These are phyloP conservation scores for Choristoneura rosaceana DNA, from an alignment of 2,888 invertebrate genomes.

Conservation along the genomic window DNA sequence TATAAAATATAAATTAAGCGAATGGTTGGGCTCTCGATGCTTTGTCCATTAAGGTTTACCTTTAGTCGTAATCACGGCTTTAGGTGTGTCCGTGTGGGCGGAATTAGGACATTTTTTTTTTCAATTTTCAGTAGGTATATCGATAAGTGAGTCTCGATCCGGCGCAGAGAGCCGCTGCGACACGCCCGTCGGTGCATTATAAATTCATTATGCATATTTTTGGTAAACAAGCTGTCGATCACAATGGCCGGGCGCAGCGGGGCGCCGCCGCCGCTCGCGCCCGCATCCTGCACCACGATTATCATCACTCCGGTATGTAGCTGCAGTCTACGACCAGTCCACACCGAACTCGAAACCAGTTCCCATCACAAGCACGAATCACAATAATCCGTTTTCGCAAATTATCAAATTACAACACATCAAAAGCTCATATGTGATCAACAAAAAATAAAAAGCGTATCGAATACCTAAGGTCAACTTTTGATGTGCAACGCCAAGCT, in stretches of 20 bases:
- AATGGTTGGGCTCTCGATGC: slow-evolving; percentile 16
- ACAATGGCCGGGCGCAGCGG: slow-evolving; percentile 80
- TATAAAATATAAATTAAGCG: slow-evolving; percentile 10
- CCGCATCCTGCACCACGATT: slow-evolving; percentile 68
- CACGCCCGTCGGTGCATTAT: slow-evolving; percentile 75
- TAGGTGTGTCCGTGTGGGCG: slow-evolving; percentile 36
- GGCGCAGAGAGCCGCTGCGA: slow-evolving; percentile 60
- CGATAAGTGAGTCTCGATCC: slow-evolving; percentile 53
- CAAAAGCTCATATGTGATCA: slow-evolving; percentile 76
- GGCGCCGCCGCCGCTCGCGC: slow-evolving; percentile 74
- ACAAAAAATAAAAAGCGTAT: slow-evolving; percentile 75
- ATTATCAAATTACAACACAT: slow-evolving; percentile 80
- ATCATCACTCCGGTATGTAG: slow-evolving; percentile 60
- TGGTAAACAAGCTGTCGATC: slow-evolving; percentile 86
- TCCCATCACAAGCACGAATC: slow-evolving; percentile 64
- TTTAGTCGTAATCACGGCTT: slow-evolving; percentile 31
- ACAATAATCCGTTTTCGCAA: slow-evolving; percentile 71
- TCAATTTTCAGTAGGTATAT: slow-evolving; percentile 47
- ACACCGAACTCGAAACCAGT: slow-evolving; percentile 64
- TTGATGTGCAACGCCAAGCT: slow-evolving; percentile 74
- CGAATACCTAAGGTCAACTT: slow-evolving; percentile 82
- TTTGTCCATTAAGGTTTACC: slow-evolving; percentile 11
- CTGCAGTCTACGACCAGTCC: slow-evolving; percentile 53
- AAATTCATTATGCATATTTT: slow-evolving; percentile 86
- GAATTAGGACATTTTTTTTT: slow-evolving; percentile 43